phyloP scores from a whole-genome alignment of 2,113 vertebrate species.

The Acinonyx jubatus region DNA sequence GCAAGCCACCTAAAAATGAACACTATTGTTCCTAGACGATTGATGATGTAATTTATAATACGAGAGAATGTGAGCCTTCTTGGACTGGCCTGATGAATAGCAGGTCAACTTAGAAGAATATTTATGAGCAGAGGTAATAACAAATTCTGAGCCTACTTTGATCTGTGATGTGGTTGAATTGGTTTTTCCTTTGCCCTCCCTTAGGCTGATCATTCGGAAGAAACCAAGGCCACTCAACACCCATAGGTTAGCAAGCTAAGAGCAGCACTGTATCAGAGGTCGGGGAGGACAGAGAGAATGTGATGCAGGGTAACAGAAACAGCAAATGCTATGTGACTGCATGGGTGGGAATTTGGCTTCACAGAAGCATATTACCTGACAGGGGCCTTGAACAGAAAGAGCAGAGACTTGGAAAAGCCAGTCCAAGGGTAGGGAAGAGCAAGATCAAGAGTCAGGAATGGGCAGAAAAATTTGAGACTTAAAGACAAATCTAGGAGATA shows the following conservation, averaged over 20 bases:
- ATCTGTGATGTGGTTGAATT: conserved; percentile 61
- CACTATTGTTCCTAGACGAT: background rate
- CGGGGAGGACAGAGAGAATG: background rate
- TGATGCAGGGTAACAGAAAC: background rate
- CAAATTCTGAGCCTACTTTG: conserved; percentile 54
- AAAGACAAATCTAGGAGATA: background rate
- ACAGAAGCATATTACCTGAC: background rate
- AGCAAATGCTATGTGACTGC: background rate
- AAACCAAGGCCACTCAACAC: background rate
- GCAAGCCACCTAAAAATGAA: background rate
- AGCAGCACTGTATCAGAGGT: background rate
- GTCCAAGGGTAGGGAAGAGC: background rate
- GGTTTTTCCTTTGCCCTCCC: background rate
- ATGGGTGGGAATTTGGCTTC: background rate
- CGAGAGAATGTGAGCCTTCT: conserved; percentile 25
- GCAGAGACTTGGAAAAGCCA: background rate
- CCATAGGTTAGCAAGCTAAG: background rate
- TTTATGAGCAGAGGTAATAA: conserved; percentile 48
- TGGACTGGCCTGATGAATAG: background rate
- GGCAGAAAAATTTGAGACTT: background rate
- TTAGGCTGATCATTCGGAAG: background rate
- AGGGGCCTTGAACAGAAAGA: background rate
- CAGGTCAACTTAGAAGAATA: conserved; percentile 15
- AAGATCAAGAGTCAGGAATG: background rate
- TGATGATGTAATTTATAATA: background rate